Conservation (phyloP, 2,797 vertebrate genomes). For the Enteromius argenteus region DNA sequence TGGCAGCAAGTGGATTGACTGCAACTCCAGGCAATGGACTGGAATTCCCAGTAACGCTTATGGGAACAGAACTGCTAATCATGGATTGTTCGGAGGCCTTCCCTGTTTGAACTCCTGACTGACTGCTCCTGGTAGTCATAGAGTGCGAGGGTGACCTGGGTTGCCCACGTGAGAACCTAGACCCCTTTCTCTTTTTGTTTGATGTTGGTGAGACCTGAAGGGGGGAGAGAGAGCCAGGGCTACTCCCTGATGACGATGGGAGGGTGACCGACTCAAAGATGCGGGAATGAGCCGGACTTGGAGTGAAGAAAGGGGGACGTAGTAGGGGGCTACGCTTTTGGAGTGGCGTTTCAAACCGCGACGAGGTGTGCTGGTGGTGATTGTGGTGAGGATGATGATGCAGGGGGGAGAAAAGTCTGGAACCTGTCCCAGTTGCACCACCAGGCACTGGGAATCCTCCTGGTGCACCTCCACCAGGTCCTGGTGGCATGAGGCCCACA, state of each 20-base stretch:
- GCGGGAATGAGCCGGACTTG: constrained; percentile 95
- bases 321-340: constrained; percentile 94
- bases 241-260: constrained; percentile 83
- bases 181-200: constrained; percentile 72
- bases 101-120: constrained; percentile 69
- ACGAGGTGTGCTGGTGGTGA: constrained; percentile 80
- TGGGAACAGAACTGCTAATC: constrained; percentile 84
- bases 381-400: constrained; percentile 82
- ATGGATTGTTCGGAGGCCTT: constrained; percentile 81
- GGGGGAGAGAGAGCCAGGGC: constrained; percentile 82
- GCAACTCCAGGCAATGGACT: constrained; percentile 88
- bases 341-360: constrained; percentile 86
- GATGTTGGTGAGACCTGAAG: constrained; percentile 80
- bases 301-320: constrained; percentile 93
- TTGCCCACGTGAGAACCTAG: constrained; percentile 81
- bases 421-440: constrained; percentile 72
- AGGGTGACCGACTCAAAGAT: constrained; percentile 97
- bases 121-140: constrained; percentile 94
- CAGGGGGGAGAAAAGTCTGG: constrained; percentile 88
- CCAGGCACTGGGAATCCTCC: constrained; percentile 82
- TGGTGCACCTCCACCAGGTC: constrained; percentile 71
- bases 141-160: constrained; percentile 95
- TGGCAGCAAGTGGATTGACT: constrained; percentile 86
- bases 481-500: constrained; percentile 87
- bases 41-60: constrained; percentile 80